These are phyloP conservation scores for Muscicapa striata DNA, from an alignment of 2,797 vertebrate genomes.

Conservation along the genomic window DNA sequence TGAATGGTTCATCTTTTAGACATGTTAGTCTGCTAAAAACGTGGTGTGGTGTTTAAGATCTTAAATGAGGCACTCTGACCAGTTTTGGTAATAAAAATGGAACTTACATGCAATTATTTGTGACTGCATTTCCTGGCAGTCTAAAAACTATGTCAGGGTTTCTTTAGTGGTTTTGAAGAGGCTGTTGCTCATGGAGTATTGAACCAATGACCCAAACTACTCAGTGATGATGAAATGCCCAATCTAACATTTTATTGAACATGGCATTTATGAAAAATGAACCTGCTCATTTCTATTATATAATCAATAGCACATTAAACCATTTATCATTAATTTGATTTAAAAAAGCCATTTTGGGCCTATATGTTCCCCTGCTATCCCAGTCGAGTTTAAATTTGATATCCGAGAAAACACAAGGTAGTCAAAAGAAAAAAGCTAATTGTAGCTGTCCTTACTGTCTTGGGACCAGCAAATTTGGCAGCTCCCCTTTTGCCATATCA, in stretches of 20 bases:
- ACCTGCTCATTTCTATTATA: constrained; percentile 66
- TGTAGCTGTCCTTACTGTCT: not conserved
- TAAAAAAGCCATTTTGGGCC: constrained; percentile 39
- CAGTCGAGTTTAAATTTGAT: constrained; percentile 30
- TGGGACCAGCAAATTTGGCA: not conserved
- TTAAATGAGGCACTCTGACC: not conserved
- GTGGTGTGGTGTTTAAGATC: not conserved
- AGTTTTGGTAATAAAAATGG: constrained; percentile 38
- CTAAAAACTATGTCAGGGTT: constrained; percentile 49
- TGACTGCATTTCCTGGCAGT: constrained; percentile 20
- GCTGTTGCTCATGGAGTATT: constrained; percentile 65
- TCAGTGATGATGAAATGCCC: constrained; percentile 70
- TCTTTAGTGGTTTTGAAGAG: constrained; percentile 19
- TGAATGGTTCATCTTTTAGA: not conserved
- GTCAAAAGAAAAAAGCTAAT: not conserved
- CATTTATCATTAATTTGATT: constrained; percentile 74
- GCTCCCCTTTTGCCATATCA: not conserved
- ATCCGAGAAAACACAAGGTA: not conserved
- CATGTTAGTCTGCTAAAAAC: not conserved
- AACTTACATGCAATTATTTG: constrained; percentile 18
- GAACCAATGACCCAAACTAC: constrained; percentile 63
- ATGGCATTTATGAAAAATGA: constrained; percentile 75
- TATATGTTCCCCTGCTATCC: not conserved
- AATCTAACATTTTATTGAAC: constrained; percentile 73
- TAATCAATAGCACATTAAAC: constrained; percentile 77